Evolutionary conservation across 2,888 invertebrate species (phyloP), one percentile per base, ranked within the genome.

Genomic region (Trissoscelio sp.): DNA sequence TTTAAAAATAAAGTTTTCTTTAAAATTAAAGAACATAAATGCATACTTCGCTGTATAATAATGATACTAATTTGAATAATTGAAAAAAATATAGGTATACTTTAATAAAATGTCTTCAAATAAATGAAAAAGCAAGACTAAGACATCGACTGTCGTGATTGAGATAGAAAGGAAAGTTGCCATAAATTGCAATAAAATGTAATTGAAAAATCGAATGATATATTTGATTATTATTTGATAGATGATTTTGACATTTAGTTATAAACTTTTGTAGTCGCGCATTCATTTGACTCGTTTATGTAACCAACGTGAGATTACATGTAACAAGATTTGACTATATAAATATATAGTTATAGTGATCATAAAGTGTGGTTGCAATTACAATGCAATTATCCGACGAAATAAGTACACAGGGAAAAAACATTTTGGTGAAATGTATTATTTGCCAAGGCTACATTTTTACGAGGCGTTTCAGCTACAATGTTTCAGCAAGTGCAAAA

Each of bases 201-300:
- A 58, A 58, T 58, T 58, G 58, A 58, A 58, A 20, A n/a, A n/a
- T 46, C 46, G 64, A 48, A 48, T 64, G 22, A 64, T 64, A 64
- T 64, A 48, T 64, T 64, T 48, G 64, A 64, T 64, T 37, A 64
- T 64, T 46, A 22, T 18, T 37, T 64, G 48, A 64, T 64, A 20
- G 48, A 64, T 64, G 48, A 64, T 64, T 62, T 48, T 64, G 64
- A 64, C 64, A 64, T 64, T 64, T 64, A 48, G 12, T 64, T 60
- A 12, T 48, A 20, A 48, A 48, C 64, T 48, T 34, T 64, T 64
- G 64, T 60, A 60, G 44, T 16, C 37, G 18, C 37, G 34, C 48
- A 34, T 48, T 48, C 48, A 34, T 48, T 48, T 62, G 46, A 34
- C 28, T 12, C 62, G 48, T 64, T 64, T 48, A 64, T 20, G 22